Evolutionary conservation across 2,797 vertebrate genomes (phyloP).

Genomic region (Octomys mimax): DNA sequence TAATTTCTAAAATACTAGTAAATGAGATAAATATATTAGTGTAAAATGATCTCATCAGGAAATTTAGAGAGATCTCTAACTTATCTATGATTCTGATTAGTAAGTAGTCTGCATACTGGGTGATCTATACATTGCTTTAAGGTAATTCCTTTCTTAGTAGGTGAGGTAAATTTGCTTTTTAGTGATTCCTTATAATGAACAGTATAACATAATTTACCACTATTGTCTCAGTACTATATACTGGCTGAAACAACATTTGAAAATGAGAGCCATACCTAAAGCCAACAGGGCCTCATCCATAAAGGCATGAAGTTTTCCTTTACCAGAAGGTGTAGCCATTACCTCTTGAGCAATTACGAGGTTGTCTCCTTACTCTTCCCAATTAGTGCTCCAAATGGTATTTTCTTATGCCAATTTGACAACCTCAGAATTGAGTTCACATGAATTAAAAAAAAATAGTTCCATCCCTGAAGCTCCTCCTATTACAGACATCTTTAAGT

Average conservation of each 20-base stretch:
- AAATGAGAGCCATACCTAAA: background rate
- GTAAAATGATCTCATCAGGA: constrained; percentile 42
- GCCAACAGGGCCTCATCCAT: background rate
- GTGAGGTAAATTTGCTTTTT: background rate
- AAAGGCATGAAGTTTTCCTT: background rate
- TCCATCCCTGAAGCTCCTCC: constrained; percentile 10
- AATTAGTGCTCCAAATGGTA: background rate
- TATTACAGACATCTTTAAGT: constrained; percentile 68
- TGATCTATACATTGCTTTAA: background rate
- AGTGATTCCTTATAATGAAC: constrained; percentile 27
- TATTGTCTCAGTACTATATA: background rate
- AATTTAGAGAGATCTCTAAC: constrained; percentile 31
- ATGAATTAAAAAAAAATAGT: background rate
- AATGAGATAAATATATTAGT: constrained; percentile 42
- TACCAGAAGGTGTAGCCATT: background rate
- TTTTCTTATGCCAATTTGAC: constrained; percentile 20
- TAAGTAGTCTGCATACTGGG: background rate
- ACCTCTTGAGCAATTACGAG: background rate
- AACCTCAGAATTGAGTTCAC: constrained; percentile 49
- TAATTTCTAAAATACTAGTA: constrained; percentile 57
- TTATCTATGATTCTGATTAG: constrained; percentile 24
- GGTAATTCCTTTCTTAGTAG: background rate
- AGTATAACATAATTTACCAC: constrained; percentile 10
- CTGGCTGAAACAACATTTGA: background rate
- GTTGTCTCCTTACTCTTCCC: background rate